Evolutionary conservation across 1,140 invertebrate species (phyloP).

Genomic region (Brachionus paranguensis): DNA sequence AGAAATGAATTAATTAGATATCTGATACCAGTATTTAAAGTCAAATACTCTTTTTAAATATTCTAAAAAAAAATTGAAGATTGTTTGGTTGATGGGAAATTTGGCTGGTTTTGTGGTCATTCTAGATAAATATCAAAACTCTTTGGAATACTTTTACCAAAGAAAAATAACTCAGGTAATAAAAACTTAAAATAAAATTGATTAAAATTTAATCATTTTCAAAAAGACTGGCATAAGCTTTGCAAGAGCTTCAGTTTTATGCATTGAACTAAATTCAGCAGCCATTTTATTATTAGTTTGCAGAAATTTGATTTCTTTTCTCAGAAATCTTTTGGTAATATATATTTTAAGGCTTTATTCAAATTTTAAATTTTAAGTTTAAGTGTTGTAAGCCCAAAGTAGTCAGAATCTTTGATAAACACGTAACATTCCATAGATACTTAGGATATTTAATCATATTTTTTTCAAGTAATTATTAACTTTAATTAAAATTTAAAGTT

Average conservation of each 20-base stretch:
- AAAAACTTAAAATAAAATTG: neutral
- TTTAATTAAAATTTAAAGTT: neutral
- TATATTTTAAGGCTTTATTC: neutral
- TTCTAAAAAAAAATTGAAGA: neutral
- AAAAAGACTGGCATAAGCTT: neutral
- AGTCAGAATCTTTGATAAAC: conserved; percentile 21
- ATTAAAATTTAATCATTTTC: neutral
- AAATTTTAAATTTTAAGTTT: neutral
- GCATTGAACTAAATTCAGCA: conserved; percentile 52
- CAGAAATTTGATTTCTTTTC: conserved; percentile 49
- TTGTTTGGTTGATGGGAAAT: neutral
- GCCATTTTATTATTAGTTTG: conserved; percentile 52
- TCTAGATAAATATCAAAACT: neutral
- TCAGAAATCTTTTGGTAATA: conserved; percentile 41
- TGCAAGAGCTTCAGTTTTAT: conserved; percentile 51
- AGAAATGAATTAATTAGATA: conserved; percentile 4
- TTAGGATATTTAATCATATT: conserved; percentile 19
- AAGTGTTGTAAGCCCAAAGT: neutral
- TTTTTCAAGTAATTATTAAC: neutral
- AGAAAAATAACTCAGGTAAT: neutral
- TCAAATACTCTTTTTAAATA: too few relatives aligned
- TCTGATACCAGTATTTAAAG: neutral
- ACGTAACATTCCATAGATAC: conserved; percentile 5
- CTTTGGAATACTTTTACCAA: neutral
- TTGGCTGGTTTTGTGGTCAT: neutral